Percentiles rank a stretch among this genome's conserved stretches.
Conservation (phyloP, 2,113 vertebrate genomes). For the Calidris pygmaea region DNA sequence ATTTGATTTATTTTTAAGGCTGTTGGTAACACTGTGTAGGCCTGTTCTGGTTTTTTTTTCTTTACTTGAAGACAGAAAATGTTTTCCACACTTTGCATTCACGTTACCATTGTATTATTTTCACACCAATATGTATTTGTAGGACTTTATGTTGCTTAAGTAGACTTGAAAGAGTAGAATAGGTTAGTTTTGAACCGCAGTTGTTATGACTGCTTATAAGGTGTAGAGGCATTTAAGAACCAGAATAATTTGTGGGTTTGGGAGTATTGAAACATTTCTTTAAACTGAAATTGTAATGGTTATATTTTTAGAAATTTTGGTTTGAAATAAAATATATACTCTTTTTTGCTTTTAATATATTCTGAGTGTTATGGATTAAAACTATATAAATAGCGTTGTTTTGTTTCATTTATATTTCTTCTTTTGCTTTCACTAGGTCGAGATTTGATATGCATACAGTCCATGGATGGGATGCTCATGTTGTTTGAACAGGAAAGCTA, state of each 20-base stretch:
- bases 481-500: slow-evolving; percentile 98
- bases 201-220: background rate
- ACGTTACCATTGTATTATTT: background rate
- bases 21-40: background rate
- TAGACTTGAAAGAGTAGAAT: background rate
- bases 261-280: background rate
- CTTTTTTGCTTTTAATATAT: background rate
- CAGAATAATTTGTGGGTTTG: background rate
- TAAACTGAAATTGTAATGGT: background rate
- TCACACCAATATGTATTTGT: background rate
- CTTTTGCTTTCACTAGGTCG: slow-evolving; percentile 77
- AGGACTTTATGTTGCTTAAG: background rate
- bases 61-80: background rate
- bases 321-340: background rate
- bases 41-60: background rate
- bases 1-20: background rate
- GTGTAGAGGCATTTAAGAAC: background rate
- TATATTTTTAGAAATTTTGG: background rate
- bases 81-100: no score
- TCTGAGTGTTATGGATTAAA: background rate
- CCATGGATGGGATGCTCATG: slow-evolving; percentile 98
- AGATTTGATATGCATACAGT: slow-evolving; percentile 96
- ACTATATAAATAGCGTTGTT: background rate
- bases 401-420: slow-evolving; percentile 31
- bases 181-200: background rate